phyloP scores from a whole-genome alignment of 2,888 invertebrate genomes.

The Arctia plantaginis region DNA sequence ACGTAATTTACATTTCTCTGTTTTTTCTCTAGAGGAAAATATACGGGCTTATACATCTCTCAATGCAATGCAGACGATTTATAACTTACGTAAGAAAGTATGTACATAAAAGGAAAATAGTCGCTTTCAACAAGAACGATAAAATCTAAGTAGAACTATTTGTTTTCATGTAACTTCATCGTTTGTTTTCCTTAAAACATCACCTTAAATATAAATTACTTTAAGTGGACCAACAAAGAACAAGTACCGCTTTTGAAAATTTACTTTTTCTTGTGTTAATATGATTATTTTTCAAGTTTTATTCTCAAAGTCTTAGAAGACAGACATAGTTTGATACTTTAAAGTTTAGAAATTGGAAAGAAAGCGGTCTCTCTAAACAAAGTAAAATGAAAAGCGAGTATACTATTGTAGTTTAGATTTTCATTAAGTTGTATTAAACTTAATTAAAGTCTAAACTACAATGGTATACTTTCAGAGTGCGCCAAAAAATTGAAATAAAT shows the following conservation, averaged over 20 bases:
- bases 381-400: neutral
- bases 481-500: too few relatives aligned
- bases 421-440: too few relatives aligned
- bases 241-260: neutral
- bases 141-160: conserved; percentile 36
- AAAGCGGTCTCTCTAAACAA: neutral
- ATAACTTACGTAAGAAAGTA: conserved; percentile 25
- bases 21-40: conserved; percentile 15
- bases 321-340: neutral
- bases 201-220: neutral
- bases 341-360: neutral
- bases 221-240: neutral
- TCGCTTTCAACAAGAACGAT: conserved; percentile 41
- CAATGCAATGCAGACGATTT: conserved; percentile 29
- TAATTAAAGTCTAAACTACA: too few relatives aligned
- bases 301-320: neutral
- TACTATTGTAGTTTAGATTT: too few relatives aligned
- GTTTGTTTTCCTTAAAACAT: conserved; percentile 22
- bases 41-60: conserved; percentile 8
- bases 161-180: conserved; percentile 26
- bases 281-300: neutral
- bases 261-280: neutral
- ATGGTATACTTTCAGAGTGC: too few relatives aligned
- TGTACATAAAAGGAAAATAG: conserved; percentile 32
- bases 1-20: conserved; percentile 15